Conservation (phyloP, 2,113 vertebrate species). For the Vireo altiloquus region DNA sequence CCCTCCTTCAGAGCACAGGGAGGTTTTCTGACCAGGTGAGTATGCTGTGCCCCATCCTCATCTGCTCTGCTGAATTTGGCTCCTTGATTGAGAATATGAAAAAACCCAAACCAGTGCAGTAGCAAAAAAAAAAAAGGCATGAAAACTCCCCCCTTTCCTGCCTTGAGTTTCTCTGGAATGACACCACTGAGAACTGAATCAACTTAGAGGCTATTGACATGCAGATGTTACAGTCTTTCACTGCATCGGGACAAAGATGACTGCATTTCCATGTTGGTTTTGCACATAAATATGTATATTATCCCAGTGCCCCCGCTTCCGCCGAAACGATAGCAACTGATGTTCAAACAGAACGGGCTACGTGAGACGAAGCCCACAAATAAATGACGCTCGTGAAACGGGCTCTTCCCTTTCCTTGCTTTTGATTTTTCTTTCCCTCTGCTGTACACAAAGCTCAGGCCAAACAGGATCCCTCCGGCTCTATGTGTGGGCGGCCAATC, state of each 20-base stretch:
- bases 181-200: neutral
- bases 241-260: neutral
- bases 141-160: neutral
- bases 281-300: slow-evolving; percentile 46
- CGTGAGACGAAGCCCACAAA: neutral
- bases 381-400: neutral
- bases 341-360: neutral
- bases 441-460: neutral
- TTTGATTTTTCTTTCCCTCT: neutral
- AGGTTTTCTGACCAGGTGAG: neutral
- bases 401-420: neutral
- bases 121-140: neutral
- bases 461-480: slow-evolving; percentile 5
- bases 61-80: neutral
- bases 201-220: slow-evolving; percentile 55
- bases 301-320: neutral
- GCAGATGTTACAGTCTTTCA: slow-evolving; percentile 48
- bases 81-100: neutral
- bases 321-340: neutral
- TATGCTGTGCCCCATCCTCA: neutral
- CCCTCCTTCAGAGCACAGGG: neutral
- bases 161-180: slow-evolving; percentile 1
- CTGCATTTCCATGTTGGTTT: slow-evolving; percentile 20
- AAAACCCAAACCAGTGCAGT: neutral
- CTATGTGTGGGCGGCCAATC: neutral